A percentile compares a stretch with the other conserved stretches of the same genome.
These are phyloP conservation scores for Drosophila nebulosa DNA, from an alignment of 1,140 invertebrate genomes.

Conservation along the genomic window DNA sequence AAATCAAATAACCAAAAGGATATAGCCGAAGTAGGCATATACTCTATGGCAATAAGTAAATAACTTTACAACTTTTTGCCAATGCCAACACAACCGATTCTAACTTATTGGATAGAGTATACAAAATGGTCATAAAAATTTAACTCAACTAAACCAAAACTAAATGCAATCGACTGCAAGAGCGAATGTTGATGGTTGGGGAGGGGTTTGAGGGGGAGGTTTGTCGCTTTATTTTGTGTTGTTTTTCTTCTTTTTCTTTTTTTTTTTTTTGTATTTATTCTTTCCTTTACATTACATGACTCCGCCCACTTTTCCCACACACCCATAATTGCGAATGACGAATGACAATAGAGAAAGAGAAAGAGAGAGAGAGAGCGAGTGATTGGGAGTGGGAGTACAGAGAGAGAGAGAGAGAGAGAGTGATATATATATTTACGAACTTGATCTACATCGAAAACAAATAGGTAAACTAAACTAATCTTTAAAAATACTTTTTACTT, in stretches of 20 bases:
- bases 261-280: conserved; percentile 22
- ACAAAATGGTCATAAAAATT: not conserved
- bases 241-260: conserved; percentile 16
- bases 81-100: too few relatives aligned
- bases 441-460: not conserved
- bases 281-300: conserved; percentile 11
- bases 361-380: not conserved
- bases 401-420: not conserved
- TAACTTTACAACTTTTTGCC: too few relatives aligned
- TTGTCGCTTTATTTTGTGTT: conserved; percentile 12
- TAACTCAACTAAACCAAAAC: not conserved
- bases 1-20: conserved; percentile 28
- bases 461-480: not conserved
- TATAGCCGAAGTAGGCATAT: not conserved
- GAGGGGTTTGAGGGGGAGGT: not conserved
- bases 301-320: conserved; percentile 65
- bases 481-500: too few relatives aligned
- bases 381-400: not conserved
- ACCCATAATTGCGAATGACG: conserved; percentile 48
- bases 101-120: not conserved
- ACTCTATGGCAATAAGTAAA: not conserved
- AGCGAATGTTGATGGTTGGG: too few relatives aligned
- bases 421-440: not conserved
- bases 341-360: conserved; percentile 14
- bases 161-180: not conserved